phyloP scores from a whole-genome alignment of 2,113 vertebrate species.

The Indicator indicator region DNA sequence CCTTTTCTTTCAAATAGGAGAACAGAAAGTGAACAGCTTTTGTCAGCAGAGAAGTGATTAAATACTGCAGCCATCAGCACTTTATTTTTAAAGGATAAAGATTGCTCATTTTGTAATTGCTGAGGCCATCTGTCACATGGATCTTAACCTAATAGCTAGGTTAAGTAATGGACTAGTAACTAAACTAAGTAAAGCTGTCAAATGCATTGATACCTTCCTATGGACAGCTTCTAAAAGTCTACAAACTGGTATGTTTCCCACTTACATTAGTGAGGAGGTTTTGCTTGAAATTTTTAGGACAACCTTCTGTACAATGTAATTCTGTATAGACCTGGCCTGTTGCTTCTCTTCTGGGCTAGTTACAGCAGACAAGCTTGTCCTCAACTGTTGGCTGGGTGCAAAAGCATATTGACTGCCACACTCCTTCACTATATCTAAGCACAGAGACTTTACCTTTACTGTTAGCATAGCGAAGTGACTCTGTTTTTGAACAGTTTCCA shows the following conservation, averaged over 20 bases:
- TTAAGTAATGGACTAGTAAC: neutral
- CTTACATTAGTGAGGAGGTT: neutral
- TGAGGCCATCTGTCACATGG: neutral
- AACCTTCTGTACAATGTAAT: neutral
- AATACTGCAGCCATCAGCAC: neutral
- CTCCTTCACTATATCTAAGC: neutral
- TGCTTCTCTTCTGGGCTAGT: neutral
- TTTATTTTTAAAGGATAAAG: neutral
- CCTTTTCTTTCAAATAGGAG: neutral
- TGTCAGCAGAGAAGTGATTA: neutral
- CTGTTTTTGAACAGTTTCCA: neutral
- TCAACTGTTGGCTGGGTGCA: neutral
- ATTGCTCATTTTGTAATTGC: neutral
- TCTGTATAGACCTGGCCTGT: neutral
- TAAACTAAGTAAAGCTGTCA: neutral
- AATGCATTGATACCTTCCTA: neutral
- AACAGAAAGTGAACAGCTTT: neutral
- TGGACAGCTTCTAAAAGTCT: neutral
- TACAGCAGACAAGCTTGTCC: neutral
- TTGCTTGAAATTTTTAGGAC: neutral
- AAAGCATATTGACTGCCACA: neutral
- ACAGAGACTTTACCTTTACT: neutral
- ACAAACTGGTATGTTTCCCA: neutral
- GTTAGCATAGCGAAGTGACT: neutral
- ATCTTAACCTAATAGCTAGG: neutral